Percentiles rank a stretch among this genome's conserved stretches.
These are phyloP conservation scores for Dendrolimus kikuchii DNA, from an alignment of 1,140 invertebrate species.

Conservation along the genomic window DNA sequence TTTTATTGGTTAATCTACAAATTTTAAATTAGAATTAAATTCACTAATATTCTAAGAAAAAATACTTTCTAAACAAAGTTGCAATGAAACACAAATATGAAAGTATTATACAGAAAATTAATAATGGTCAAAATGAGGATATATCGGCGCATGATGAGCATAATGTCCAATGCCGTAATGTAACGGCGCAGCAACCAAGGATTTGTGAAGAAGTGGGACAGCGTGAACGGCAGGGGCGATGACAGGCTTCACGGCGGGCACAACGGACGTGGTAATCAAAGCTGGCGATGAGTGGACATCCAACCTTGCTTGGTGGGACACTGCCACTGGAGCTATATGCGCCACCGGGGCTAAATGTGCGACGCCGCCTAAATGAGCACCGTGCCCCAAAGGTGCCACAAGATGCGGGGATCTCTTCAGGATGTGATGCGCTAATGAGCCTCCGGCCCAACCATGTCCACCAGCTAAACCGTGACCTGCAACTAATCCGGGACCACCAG, in stretches of 20 bases:
- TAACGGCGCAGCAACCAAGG: conserved; percentile 24
- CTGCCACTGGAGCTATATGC: conserved; percentile 35
- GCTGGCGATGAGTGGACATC: conserved; percentile 41
- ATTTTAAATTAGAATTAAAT: no score
- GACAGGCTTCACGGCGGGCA: conserved; percentile 32
- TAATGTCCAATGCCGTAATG: conserved; percentile 14
- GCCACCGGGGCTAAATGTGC: conserved; percentile 31
- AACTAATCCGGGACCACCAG: conserved; percentile 11
- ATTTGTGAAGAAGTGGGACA: conserved; percentile 28
- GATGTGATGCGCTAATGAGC: conserved; percentile 32
- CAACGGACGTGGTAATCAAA: conserved; percentile 27
- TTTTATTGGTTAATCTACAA: no score
- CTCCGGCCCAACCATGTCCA: conserved; percentile 16
- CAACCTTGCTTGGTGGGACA: conserved; percentile 56
- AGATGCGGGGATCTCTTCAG: conserved; percentile 43
- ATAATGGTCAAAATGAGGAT: not conserved
- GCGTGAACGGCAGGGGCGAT: conserved; percentile 26
- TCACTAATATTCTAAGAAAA: no score
- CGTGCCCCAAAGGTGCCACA: conserved; percentile 27
- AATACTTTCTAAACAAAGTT: no score
- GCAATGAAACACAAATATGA: no score
- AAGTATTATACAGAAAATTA: no score
- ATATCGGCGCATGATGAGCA: conserved; percentile 1
- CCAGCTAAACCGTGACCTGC: conserved; percentile 5
- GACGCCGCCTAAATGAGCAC: conserved; percentile 15